Evolutionary conservation across 2,888 invertebrate genomes (phyloP).

Genomic region (Trichopria drosophilae): DNA sequence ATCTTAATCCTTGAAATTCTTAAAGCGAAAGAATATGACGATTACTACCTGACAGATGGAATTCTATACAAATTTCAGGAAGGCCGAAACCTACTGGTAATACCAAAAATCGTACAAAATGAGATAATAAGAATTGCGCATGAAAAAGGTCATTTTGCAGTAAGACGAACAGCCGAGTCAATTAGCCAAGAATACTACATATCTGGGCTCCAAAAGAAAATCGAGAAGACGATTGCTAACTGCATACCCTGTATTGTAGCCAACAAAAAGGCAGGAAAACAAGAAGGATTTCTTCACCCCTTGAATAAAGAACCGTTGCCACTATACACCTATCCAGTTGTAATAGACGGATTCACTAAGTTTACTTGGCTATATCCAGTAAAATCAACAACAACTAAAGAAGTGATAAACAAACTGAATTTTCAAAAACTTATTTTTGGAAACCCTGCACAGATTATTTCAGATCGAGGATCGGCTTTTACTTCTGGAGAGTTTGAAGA

Average conservation of each 20-base stretch:
- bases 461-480: no score
- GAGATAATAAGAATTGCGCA: constrained; percentile 14
- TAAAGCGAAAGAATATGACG: neutral
- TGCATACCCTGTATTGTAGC: constrained; percentile 20
- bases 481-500: constrained; percentile 47
- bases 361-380: no score
- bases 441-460: constrained; percentile 47
- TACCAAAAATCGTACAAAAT: neutral
- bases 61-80: constrained; percentile 13
- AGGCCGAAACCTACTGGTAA: constrained; percentile 8
- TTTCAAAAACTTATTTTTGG: constrained; percentile 49
- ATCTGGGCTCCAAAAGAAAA: constrained; percentile 18
- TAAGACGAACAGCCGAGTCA: constrained; percentile 8
- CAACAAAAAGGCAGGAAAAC: constrained; percentile 9
- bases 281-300: constrained; percentile 1
- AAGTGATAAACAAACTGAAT: constrained; percentile 39
- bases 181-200: constrained; percentile 27
- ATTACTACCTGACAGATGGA: neutral
- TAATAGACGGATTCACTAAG: no score
- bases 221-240: constrained; percentile 18
- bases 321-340: constrained; percentile 16
- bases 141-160: constrained; percentile 24
- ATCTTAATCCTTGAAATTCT: constrained; percentile 1
- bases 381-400: no score
- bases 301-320: neutral